These are phyloP conservation scores for Luidia sarsii DNA, from an alignment of 53 echinoderm and acorn worm species.

Conservation along the genomic window DNA sequence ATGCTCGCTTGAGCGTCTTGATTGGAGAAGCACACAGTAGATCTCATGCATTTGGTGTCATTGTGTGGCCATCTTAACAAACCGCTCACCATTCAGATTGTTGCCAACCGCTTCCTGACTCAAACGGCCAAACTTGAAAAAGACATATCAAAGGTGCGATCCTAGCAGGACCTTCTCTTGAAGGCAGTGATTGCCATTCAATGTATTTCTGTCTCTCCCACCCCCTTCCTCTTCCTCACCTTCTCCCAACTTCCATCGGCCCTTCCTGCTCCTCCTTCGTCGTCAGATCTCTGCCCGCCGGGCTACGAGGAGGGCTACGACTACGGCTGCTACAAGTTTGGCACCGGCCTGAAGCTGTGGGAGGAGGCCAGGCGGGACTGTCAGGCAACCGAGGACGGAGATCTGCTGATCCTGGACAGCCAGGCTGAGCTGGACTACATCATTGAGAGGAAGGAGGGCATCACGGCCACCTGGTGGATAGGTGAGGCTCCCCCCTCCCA, in stretches of 20 bases:
- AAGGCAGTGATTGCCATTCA: neutral
- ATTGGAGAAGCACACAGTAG: too few species aligned
- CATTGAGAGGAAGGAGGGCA: slow-evolving; percentile 6
- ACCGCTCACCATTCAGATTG: too few species aligned
- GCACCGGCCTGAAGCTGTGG: slow-evolving; percentile 25
- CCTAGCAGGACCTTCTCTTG: too few species aligned
- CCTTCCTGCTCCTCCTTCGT: too few species aligned
- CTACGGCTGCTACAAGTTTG: slow-evolving; percentile 91
- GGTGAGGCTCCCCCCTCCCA: slow-evolving; percentile 39
- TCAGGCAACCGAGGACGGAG: slow-evolving; percentile 35
- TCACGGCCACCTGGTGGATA: slow-evolving; percentile 48
- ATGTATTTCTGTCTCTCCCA: neutral
- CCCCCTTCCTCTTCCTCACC: neutral
- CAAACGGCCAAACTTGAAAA: too few species aligned
- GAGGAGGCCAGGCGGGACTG: slow-evolving; percentile 55
- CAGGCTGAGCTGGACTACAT: slow-evolving; percentile 47
- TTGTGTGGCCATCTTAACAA: too few species aligned
- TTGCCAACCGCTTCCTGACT: too few species aligned
- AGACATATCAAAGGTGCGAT: too few species aligned
- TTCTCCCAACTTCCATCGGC: neutral
- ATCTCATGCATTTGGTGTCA: too few species aligned
- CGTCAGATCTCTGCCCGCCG: slow-evolving; percentile 72
- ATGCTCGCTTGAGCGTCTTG: too few species aligned
- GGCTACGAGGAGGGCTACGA: slow-evolving; percentile 78
- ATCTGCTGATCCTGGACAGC: slow-evolving; percentile 42